These are phyloP conservation scores for Oscheius sp. DNA, from an alignment of 2,888 invertebrate genomes.

Conservation along the genomic window DNA sequence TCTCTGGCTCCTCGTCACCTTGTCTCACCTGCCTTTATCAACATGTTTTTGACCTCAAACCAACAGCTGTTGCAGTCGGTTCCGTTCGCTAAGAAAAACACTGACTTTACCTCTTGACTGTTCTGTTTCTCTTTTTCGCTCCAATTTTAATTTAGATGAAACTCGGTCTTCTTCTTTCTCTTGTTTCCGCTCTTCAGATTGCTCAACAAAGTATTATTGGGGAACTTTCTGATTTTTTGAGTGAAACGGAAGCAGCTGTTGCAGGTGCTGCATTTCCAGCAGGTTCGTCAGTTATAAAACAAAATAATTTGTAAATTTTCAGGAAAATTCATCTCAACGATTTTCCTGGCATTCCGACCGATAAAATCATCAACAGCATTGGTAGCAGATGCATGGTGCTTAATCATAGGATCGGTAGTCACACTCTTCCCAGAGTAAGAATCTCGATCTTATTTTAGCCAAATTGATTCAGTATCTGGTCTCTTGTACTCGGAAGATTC, in stretches of 20 bases:
- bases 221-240: conserved; percentile 38
- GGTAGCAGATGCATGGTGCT: conserved; percentile 37
- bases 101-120: neutral
- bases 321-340: conserved; percentile 55
- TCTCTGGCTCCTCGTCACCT: no score
- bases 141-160: conserved; percentile 38
- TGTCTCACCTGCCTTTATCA: no score
- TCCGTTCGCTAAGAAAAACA: neutral
- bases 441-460: neutral
- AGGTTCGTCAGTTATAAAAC: conserved; percentile 27
- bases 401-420: conserved; percentile 47
- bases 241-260: conserved; percentile 42
- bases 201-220: conserved; percentile 51
- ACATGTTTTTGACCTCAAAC: no score
- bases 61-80: no score
- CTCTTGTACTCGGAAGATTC: conserved; percentile 47
- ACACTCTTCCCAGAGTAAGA: conserved; percentile 44
- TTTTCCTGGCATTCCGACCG: conserved; percentile 40
- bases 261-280: conserved; percentile 50
- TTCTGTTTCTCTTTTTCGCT: conserved; percentile 2
- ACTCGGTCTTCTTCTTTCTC: conserved; percentile 55
- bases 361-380: conserved; percentile 39
- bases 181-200: conserved; percentile 60
- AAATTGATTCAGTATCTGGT: conserved; percentile 31
- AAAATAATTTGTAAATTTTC: neutral